Evolutionary conservation across 1,140 invertebrate species (phyloP).

Genomic region (Gryllus bimaculatus): DNA sequence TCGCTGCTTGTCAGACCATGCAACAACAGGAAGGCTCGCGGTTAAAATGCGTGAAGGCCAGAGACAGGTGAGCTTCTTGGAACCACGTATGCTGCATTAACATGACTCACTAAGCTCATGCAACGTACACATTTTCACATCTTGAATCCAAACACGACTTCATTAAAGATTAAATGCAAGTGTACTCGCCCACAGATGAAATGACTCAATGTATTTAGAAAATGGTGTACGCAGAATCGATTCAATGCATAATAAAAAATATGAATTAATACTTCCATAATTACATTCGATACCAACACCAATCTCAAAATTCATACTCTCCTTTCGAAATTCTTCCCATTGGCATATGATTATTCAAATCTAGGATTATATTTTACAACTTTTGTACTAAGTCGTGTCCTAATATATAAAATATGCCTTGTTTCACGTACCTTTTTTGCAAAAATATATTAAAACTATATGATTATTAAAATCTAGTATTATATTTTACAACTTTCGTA

Average conservation of each 20-base stretch:
- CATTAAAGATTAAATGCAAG: background rate
- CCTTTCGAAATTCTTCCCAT: too few species aligned
- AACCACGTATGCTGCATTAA: background rate
- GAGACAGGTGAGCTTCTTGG: constrained; percentile 45
- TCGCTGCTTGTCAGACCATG: constrained; percentile 53
- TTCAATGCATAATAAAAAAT: background rate
- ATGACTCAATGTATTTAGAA: constrained; percentile 14
- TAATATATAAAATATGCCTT: too few species aligned
- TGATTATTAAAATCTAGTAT: too few species aligned
- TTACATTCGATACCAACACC: too few species aligned
- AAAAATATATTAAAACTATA: too few species aligned
- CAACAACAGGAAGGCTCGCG: constrained; percentile 48
- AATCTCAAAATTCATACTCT: too few species aligned
- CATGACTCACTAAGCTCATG: background rate
- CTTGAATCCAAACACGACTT: background rate
- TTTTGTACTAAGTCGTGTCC: too few species aligned
- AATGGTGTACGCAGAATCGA: constrained; percentile 15
- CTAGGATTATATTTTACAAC: too few species aligned
- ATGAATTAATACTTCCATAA: background rate
- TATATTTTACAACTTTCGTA: too few species aligned
- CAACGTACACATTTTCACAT: background rate
- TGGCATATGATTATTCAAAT: too few species aligned
- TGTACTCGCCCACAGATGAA: constrained; percentile 6
- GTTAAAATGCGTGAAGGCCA: constrained; percentile 53
- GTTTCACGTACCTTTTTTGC: too few species aligned